Percentiles rank a stretch among this genome's conserved stretches.
Conservation (phyloP, 1,140 invertebrate genomes). For the Hycleus phaleratus region DNA sequence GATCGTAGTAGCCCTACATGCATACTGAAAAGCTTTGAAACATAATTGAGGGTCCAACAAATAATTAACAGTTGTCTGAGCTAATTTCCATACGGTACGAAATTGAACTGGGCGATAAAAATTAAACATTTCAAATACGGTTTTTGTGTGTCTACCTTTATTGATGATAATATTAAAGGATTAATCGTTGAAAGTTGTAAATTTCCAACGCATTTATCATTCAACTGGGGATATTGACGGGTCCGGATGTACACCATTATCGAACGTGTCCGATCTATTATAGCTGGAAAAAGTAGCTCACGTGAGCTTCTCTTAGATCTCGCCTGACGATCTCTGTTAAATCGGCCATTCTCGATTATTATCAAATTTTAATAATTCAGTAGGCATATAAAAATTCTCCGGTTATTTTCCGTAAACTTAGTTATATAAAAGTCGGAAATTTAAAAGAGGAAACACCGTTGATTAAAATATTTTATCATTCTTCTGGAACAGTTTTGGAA, state of each 20-base stretch:
- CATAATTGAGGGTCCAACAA: constrained; percentile 13
- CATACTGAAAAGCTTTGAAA: constrained; percentile 10
- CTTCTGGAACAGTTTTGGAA: no score
- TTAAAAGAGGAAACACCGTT: no score
- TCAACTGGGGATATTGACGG: constrained; percentile 22
- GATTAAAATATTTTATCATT: no score
- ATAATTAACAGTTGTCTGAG: constrained; percentile 9
- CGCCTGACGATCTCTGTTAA: no score
- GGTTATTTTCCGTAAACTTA: no score
- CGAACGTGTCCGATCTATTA: constrained; percentile 30
- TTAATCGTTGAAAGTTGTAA: constrained; percentile 3
- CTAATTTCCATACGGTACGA: neutral
- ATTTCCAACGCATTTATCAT: constrained; percentile 32
- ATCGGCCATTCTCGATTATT: no score
- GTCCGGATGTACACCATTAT: constrained; percentile 33
- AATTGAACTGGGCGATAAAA: neutral
- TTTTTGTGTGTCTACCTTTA: neutral
- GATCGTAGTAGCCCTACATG: constrained; percentile 20
- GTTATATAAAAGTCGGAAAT: no score
- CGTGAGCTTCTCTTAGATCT: neutral
- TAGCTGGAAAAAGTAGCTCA: constrained; percentile 10
- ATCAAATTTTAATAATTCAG: no score
- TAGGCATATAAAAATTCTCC: no score
- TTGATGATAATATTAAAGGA: no score
- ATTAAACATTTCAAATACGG: neutral